Base-by-base conservation (phyloP, 2,888 invertebrate genomes). In the Tenthredo mesomela region DNA sequence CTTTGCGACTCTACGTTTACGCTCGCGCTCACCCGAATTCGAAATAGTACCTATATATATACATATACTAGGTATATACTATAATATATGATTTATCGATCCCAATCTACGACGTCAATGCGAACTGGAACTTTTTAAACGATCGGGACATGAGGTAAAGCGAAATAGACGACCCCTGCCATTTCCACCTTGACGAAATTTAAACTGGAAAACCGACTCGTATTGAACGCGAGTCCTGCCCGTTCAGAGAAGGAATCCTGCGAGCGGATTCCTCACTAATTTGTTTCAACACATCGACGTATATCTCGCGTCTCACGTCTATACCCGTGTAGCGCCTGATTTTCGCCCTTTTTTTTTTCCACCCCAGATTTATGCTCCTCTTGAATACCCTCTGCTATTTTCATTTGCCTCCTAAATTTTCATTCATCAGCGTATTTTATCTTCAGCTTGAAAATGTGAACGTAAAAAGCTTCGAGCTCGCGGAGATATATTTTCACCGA, bases 231-330 rank as follows among this genome's bases (percentile, higher is more conserved):
- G 21, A 73, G 21, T 73, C 71, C 40, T 43, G 25, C 25, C 43
- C 29, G 21, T 73, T 43, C 18, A 43, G 71, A 7, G 71, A 40
- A 73, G 71, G 37, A 40, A 73, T 73, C 29, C 25, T 29, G 75
- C n/a, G 40, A 18, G 75, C 29, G 9, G 6, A 77, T 77, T 77
- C 75, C 75, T 77, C 75, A n/a, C 75, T 77, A 77, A 77, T 77
- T 77, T 50, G 75, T 77, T 77, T 18, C 50, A 50, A 77, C 47
- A 25, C 47, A 77, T 50, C 50, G 50, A 29, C 25, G 75, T 77
- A 40, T 50, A 50, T 29, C 25, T 29, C 47, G 50, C 18, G 75
- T 77, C 29, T 77, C 50, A 43, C 71, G 40, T 43, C 40, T 73
- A n/a, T 25, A 21, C 43, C 43, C 21, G 21, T 73, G 43, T 25